Conservation (phyloP, 2,113 vertebrate species). For the Oreochromis spilurus region DNA sequence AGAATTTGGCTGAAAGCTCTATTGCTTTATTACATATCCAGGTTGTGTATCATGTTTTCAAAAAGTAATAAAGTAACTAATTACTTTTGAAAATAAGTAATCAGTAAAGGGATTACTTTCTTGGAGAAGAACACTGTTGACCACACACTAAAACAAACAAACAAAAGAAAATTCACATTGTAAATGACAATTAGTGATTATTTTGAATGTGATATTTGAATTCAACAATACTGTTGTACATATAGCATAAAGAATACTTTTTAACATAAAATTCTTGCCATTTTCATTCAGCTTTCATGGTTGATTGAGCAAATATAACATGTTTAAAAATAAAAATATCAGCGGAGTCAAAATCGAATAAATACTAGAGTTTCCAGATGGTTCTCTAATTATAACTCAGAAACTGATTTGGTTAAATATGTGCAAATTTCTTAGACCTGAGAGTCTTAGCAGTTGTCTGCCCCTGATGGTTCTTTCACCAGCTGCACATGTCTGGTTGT, state of each 20-base stretch:
- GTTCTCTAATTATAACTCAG: not conserved
- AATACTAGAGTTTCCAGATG: not conserved
- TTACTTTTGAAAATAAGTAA: not conserved
- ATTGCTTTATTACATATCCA: not conserved
- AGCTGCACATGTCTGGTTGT: not conserved
- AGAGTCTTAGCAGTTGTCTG: not conserved
- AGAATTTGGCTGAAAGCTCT: fast-evolving
- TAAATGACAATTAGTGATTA: not conserved
- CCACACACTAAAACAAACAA: not conserved
- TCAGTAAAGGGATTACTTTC: fast-evolving
- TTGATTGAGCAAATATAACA: not conserved
- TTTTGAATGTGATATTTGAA: not conserved
- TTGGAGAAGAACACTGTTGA: not conserved
- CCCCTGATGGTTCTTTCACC: not conserved
- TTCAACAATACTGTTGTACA: fast-evolving
- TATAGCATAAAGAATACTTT: not conserved
- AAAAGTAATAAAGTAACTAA: not conserved
- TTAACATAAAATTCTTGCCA: not conserved
- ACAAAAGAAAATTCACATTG: not conserved
- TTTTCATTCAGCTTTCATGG: not conserved
- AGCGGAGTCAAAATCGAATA: not conserved
- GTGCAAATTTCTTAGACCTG: fast-evolving
- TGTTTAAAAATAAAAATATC: not conserved
- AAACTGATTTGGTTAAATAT: not conserved
- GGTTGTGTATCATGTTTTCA: fast-evolving